These are phyloP conservation scores for Miltochrista miniata DNA, from an alignment of 2,888 invertebrate genomes.

Conservation along the genomic window DNA sequence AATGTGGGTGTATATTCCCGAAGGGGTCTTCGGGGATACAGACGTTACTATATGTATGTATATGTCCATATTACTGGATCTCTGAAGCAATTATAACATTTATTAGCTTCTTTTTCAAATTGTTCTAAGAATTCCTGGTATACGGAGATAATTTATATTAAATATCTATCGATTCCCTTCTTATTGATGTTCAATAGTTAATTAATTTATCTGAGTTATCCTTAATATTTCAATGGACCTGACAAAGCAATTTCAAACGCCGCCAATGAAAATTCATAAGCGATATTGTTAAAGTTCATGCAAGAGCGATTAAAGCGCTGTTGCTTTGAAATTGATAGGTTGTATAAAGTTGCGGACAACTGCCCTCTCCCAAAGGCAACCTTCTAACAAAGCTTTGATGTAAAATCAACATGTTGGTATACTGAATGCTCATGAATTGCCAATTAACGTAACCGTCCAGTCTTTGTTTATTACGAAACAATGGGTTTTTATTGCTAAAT, in stretches of 20 bases:
- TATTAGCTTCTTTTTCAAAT: too few species aligned
- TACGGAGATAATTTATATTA: too few species aligned
- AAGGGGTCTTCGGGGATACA: too few species aligned
- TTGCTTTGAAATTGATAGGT: slow-evolving; percentile 31
- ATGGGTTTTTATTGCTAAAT: slow-evolving; percentile 19
- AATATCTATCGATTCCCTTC: too few species aligned
- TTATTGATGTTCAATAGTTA: neutral
- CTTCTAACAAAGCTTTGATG: slow-evolving; percentile 33
- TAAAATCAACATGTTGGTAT: slow-evolving; percentile 31
- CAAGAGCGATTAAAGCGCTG: slow-evolving; percentile 17
- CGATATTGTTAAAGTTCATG: slow-evolving; percentile 7
- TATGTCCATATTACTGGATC: too few species aligned
- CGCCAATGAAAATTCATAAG: slow-evolving; percentile 6
- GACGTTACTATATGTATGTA: too few species aligned
- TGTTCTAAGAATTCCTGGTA: too few species aligned
- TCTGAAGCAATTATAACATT: too few species aligned
- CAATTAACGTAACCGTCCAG: slow-evolving; percentile 22
- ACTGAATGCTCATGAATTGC: slow-evolving; percentile 28
- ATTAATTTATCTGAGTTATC: neutral
- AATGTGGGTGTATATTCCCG: too few species aligned
- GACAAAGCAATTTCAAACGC: neutral
- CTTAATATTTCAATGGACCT: neutral
- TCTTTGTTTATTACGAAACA: slow-evolving; percentile 30
- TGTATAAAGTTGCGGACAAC: slow-evolving; percentile 25
- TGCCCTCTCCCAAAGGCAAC: slow-evolving; percentile 12